Evolutionary conservation across 1,140 invertebrate genomes (phyloP).

Genomic region (Caenorhabditis briggsae): DNA sequence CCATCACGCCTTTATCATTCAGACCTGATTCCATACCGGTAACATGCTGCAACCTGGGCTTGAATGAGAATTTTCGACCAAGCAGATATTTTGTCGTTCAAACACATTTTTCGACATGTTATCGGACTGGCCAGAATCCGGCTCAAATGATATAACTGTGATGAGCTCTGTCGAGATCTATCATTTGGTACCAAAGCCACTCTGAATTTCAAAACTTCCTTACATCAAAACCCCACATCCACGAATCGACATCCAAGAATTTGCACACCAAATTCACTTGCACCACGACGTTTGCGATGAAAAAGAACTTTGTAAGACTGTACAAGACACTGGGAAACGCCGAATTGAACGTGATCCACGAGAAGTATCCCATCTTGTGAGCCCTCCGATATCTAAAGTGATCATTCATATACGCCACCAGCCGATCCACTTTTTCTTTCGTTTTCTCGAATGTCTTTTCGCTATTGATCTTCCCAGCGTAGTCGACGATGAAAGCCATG

Average conservation of each 20-base stretch:
- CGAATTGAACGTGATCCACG: slow-evolving; percentile 41
- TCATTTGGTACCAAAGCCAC: too few relatives aligned
- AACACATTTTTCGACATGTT: too few relatives aligned
- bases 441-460: slow-evolving; percentile 41
- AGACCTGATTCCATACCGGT: too few relatives aligned
- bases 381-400: slow-evolving; percentile 27
- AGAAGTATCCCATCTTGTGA: slow-evolving; percentile 45
- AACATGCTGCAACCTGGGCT: too few relatives aligned
- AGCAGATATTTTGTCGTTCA: too few relatives aligned
- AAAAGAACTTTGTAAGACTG: slow-evolving; percentile 18
- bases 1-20: too few relatives aligned
- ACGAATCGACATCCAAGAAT: slow-evolving; percentile 33
- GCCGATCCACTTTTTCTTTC: slow-evolving; percentile 35
- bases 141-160: too few relatives aligned
- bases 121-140: too few relatives aligned
- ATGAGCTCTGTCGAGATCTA: too few relatives aligned
- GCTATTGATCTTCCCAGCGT: slow-evolving; percentile 27
- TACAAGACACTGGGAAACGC: slow-evolving; percentile 44
- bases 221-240: slow-evolving; percentile 46
- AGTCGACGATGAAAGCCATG: slow-evolving; percentile 29
- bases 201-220: neutral
- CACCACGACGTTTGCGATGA: slow-evolving; percentile 10
- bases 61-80: too few relatives aligned
- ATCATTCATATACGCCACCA: slow-evolving; percentile 30
- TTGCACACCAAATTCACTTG: slow-evolving; percentile 25